Base-by-base conservation (phyloP, 2,888 invertebrate species). In the Deilephila porcellus region DNA sequence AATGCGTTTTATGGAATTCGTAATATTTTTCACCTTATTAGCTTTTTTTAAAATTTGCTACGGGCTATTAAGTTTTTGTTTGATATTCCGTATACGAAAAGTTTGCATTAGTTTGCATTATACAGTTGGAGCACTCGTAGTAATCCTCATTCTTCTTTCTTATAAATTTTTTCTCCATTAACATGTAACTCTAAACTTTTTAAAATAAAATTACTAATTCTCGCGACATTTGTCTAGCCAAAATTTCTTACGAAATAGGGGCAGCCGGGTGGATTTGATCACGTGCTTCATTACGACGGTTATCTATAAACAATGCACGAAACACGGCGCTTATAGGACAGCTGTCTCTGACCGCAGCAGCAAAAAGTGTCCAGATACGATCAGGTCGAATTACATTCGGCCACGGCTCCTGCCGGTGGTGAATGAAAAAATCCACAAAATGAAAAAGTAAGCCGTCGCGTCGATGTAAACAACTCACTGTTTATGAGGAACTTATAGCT, bases 311-410 rank as follows among this genome's bases (percentile, higher is more conserved):
- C 89, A 91, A 90, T 90, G 88, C 79, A 84, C 85, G 83, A 86
- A 88, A 87, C 85, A 88, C 81, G 84, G 84, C 84, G 81, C 86
- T 90, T 89, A 89, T 86, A 84, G 83, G 86, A 89, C 94, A 94
- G 93, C 94, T 94, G 94, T 88, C 86, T 83, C 90, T 93, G 93
- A 94, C 94, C 93, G 87, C 94, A 93, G 86, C 86, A 84, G 86
- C 92, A 94, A 94, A 94, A 93, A 94, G 85, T 86, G 85, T 85
- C 81, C 88, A 85, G 94, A 94, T 94, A 94, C 87, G 88, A 94
- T 94, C 94, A 93, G 94, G 90, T 94, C 94, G 89, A 88, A 89
- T 94, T 94, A 92, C 94, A 90, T 90, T 91, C 81, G 89, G 89
- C 92, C 90, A 90, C 84, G 91, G 90, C 88, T 81, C 82, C 83